These are phyloP conservation scores for Coenobita brevimanus DNA, from an alignment of 1,140 invertebrate species.

Conservation along the genomic window DNA sequence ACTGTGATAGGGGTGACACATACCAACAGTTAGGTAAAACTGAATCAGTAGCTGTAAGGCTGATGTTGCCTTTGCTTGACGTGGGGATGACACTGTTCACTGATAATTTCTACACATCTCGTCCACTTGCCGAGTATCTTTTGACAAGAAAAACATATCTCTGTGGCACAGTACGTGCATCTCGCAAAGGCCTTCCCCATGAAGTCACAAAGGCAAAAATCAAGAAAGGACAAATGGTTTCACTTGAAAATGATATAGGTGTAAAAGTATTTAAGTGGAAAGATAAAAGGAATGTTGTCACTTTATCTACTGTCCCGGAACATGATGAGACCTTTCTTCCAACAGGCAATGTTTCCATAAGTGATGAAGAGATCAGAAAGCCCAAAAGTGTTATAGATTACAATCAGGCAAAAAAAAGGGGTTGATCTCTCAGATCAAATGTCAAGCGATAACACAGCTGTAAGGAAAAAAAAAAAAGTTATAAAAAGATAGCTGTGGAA, in stretches of 20 bases:
- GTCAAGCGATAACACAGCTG: constrained; percentile 71
- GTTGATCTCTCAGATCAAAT: constrained; percentile 74
- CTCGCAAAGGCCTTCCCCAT: constrained; percentile 15
- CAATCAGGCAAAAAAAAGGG: constrained; percentile 73
- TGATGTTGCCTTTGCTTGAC: constrained; percentile 69
- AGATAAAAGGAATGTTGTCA: constrained; percentile 73
- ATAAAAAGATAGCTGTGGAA: constrained; percentile 55
- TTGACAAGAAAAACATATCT: constrained; percentile 73
- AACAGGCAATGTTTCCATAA: constrained; percentile 61
- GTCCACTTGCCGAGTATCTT: constrained; percentile 71
- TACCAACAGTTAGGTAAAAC: constrained; percentile 6
- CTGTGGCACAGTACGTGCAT: constrained; percentile 73
- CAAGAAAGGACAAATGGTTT: constrained; percentile 32
- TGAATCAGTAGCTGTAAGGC: constrained; percentile 33
- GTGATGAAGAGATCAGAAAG: constrained; percentile 69
- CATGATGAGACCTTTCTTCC: constrained; percentile 52
- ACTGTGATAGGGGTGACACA: constrained; percentile 70
- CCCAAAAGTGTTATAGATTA: constrained; percentile 73
- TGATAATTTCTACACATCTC: constrained; percentile 73
- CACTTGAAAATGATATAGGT: constrained; percentile 38
- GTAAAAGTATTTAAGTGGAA: constrained; percentile 74
- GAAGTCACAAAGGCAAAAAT: constrained; percentile 42
- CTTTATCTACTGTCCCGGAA: constrained; percentile 73
- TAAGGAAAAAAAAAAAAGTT: constrained; percentile 69
- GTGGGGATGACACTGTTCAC: constrained; percentile 70